Conservation (phyloP, 2,797 vertebrate species). For the Echeneis naucrates region DNA sequence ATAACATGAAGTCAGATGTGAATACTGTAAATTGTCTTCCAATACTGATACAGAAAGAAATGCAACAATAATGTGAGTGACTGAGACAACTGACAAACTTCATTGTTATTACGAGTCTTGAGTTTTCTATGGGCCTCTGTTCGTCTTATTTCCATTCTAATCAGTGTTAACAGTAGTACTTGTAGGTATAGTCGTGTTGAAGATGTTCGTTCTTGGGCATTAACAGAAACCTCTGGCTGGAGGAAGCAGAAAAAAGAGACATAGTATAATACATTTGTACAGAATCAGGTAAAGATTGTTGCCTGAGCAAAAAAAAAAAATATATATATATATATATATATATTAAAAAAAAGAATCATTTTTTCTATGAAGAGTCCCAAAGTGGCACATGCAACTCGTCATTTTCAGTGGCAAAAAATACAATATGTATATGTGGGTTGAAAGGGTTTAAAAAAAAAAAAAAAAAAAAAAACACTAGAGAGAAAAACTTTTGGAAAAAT, state of each 20-base stretch:
- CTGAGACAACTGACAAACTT: constrained; percentile 71
- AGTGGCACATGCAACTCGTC: constrained; percentile 77
- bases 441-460: constrained; percentile 62
- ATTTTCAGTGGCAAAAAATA: constrained; percentile 74
- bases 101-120: constrained; percentile 70
- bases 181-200: constrained; percentile 85
- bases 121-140: constrained; percentile 80
- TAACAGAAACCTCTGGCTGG: constrained; percentile 78
- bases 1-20: constrained; percentile 80
- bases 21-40: constrained; percentile 88
- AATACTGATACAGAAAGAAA: constrained; percentile 81
- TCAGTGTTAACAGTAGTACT: constrained; percentile 84
- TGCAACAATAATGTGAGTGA: constrained; percentile 77
- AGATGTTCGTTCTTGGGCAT: constrained; percentile 86
- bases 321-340: too few relatives aligned
- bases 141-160: constrained; percentile 84
- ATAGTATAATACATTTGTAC: constrained; percentile 80
- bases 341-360: constrained; percentile 55
- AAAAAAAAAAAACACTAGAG: constrained; percentile 58
- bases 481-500: constrained; percentile 70
- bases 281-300: constrained; percentile 76
- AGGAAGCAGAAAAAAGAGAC: constrained; percentile 72
- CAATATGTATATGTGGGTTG: constrained; percentile 65
- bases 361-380: constrained; percentile 78
- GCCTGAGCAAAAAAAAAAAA: constrained; percentile 78